phyloP scores from a whole-genome alignment of 2,888 invertebrate genomes.

The Philonicus albiceps region DNA sequence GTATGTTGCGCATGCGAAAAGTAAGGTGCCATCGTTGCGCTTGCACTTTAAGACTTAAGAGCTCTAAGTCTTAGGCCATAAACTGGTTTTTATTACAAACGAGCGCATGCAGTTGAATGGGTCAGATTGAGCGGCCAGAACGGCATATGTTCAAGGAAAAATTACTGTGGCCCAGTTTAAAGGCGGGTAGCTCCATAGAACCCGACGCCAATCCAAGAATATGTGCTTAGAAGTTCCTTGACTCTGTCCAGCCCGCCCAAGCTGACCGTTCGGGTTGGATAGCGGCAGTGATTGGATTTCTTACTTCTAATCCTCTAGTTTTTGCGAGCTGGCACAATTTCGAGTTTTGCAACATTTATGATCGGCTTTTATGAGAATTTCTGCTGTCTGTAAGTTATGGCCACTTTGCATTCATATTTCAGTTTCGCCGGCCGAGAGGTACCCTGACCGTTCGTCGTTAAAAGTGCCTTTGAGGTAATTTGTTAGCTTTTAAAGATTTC shows the following conservation, averaged over 20 bases:
- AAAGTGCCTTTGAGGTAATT: not conserved
- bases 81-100: conserved; percentile 12
- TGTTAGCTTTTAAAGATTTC: not conserved
- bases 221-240: not conserved
- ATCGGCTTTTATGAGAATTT: not conserved
- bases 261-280: not conserved
- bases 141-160: not conserved
- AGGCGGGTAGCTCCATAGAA: not conserved
- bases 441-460: not conserved
- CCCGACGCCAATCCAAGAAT: not conserved
- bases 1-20: conserved; percentile 16
- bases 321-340: not conserved
- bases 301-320: not conserved
- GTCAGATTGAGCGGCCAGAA: not conserved
- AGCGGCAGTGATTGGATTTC: not conserved
- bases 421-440: not conserved
- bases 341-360: not conserved
- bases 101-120: not conserved
- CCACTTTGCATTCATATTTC: not conserved
- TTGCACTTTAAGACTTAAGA: not conserved
- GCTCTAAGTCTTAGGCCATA: not conserved
- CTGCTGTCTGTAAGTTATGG: not conserved
- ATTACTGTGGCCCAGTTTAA: conserved; percentile 14
- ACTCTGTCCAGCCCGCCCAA: not conserved
- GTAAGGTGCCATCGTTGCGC: not conserved